phyloP scores from a whole-genome alignment of 1,140 invertebrate genomes.

The Apocrypta bakeri region DNA sequence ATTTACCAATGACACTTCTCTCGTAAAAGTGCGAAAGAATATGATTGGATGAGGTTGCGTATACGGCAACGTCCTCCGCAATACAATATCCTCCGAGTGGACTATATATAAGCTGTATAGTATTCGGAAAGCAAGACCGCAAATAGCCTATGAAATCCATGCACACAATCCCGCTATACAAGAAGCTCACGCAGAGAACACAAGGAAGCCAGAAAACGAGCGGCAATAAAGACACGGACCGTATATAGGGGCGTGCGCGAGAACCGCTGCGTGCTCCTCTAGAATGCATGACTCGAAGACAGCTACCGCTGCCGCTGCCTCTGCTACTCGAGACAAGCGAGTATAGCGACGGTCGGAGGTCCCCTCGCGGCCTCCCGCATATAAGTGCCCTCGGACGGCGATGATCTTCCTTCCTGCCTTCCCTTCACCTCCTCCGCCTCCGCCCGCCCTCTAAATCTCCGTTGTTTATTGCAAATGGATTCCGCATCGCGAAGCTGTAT shows the following conservation, averaged over 20 bases:
- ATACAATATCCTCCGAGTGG: background rate
- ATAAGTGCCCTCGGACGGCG: conserved; percentile 69
- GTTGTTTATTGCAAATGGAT: conserved; percentile 76
- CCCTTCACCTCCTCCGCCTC: background rate
- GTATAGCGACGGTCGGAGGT: conserved; percentile 58
- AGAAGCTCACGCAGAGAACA: background rate
- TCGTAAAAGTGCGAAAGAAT: too few relatives aligned
- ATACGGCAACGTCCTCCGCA: conserved; percentile 21
- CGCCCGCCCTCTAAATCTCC: conserved; percentile 62
- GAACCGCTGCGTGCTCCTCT: conserved; percentile 66
- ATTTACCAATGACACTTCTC: too few relatives aligned
- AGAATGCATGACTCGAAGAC: conserved; percentile 74
- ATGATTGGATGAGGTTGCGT: too few relatives aligned
- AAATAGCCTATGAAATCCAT: background rate
- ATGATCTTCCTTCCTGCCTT: conserved; percentile 50
- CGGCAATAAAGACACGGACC: conserved; percentile 9
- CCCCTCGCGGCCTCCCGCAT: conserved; percentile 59
- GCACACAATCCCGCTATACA: background rate
- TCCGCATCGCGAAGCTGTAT: conserved; percentile 66
- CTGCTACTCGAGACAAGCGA: background rate
- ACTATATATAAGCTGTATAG: background rate
- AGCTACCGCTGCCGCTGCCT: conserved; percentile 6
- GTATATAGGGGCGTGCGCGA: conserved; percentile 46
- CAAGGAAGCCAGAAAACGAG: conserved; percentile 38
- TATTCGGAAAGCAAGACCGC: background rate